A percentile compares a stretch with the other conserved stretches of the same genome.
phyloP scores from a whole-genome alignment of 30 jellyfish, hydroid and myxozoan genomes.

The Calvadosia cruxmelitensis region DNA sequence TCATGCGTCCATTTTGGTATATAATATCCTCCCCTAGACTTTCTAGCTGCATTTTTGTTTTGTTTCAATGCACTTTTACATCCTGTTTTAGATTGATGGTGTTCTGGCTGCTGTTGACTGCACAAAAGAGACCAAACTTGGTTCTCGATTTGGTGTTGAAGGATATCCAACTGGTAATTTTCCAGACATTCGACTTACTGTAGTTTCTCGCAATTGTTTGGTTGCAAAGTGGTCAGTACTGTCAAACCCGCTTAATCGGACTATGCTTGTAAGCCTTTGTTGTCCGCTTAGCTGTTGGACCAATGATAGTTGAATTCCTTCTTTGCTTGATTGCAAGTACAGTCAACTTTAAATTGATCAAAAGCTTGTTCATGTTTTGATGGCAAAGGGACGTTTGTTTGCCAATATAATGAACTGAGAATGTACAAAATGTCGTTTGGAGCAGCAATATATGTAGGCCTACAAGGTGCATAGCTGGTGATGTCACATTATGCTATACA shows the following conservation, averaged over 20 bases:
- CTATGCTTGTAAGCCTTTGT: neutral
- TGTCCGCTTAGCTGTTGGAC: neutral
- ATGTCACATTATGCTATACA: no score
- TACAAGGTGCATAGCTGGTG: no score
- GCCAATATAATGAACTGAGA: no score
- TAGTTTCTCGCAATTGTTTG: neutral
- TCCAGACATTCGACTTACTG: neutral
- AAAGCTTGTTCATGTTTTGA: no score
- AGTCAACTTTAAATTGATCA: no score
- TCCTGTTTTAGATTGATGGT: slow-evolving; percentile 46
- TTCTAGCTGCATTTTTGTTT: neutral
- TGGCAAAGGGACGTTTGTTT: no score
- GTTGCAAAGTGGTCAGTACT: neutral
- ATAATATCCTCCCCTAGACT: neutral
- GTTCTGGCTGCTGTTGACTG: slow-evolving; percentile 93
- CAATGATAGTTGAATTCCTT: neutral
- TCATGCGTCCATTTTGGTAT: neutral
- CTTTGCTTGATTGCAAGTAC: no score
- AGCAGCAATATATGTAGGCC: no score
- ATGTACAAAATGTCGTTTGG: no score
- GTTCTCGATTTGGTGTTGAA: slow-evolving; percentile 41
- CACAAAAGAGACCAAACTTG: slow-evolving; percentile 55
- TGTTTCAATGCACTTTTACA: neutral
- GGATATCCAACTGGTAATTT: slow-evolving; percentile 79
- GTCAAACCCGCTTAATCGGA: neutral